These are phyloP conservation scores for Holacanthus passer DNA, from an alignment of 2,113 vertebrate genomes.

Conservation along the genomic window DNA sequence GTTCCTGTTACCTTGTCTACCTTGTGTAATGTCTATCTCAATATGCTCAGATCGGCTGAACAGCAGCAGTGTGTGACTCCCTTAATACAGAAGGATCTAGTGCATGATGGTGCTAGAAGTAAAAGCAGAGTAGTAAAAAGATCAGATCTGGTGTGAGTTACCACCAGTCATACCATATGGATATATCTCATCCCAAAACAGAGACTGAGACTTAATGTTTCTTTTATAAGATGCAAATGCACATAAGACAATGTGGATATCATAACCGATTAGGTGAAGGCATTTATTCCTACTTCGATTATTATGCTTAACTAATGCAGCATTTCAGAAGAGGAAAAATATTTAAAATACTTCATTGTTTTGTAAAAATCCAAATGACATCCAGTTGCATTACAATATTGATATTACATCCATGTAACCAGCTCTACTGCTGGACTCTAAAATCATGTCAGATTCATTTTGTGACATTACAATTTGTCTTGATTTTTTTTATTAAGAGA, in stretches of 20 bases:
- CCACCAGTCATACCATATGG: background rate
- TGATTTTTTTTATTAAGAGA: background rate
- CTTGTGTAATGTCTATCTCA: background rate
- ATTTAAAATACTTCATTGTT: background rate
- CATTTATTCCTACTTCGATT: background rate
- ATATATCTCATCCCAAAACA: background rate
- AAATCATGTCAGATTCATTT: background rate
- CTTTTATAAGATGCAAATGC: background rate
- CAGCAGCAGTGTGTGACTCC: background rate
- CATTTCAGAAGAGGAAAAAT: background rate
- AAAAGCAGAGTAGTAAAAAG: background rate
- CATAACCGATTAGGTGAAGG: rapidly evolving
- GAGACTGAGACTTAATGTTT: background rate
- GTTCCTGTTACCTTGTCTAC: background rate
- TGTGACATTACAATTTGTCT: background rate
- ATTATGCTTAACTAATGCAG: background rate
- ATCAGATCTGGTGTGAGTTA: background rate
- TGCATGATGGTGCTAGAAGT: background rate
- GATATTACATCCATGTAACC: background rate
- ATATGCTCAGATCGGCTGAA: background rate
- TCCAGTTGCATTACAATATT: too few relatives aligned
- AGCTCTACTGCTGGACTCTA: background rate
- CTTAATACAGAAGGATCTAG: background rate
- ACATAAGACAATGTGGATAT: background rate
- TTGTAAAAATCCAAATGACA: background rate